Evolutionary conservation across 1,140 invertebrate genomes (phyloP), one percentile per base, ranked within the genome.

Genomic region (Matsumurasca onukii): DNA sequence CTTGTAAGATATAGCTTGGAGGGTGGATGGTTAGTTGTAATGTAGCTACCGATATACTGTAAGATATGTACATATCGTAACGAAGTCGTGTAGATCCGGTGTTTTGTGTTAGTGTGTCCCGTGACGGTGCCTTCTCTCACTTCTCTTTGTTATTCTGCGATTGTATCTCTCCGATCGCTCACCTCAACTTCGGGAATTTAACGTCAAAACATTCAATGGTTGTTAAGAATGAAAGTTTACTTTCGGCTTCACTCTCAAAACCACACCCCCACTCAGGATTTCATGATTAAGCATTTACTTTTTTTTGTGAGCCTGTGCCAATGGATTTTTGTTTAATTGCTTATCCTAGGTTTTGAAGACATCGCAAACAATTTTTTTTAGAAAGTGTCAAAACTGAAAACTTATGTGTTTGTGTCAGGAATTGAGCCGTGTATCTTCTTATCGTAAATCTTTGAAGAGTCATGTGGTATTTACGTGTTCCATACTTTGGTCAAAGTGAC

Each of bases 51-150:
- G 3, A 22, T 22, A 27, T 27, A 59, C 22, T 59, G 55, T 59
- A 59, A 59, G 24, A 59, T 59, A 59, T 59, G 55, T 59, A 59
- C 55, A 59, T 59, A 59, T 59, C 55, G 15, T 22, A n/a, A n/a
- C n/a, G n/a, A n/a, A n/a, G n/a, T n/a, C n/a, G n/a, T n/a, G n/a
- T 13, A 22, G 20, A 52, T 20, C 12, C 15, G 25, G 55, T 59
- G 55, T 59, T 59, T 59, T 59, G 55, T 59, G 55, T 59, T 59
- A 59, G 25, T 59, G 55, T 59, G 9, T 59, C 55, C 55, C 9
- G 24, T 15, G 22, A 27, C 15, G 25, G 55, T 59, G 55, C 55
- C 55, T 59, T 59, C 55, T 59, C 55, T 59, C 2, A 59, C 55
- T 59, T 59, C 55, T 59, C 55, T 27, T 59, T 5, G 55, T 59